Percentiles rank a stretch among this genome's conserved stretches.
Conservation (phyloP, 2,888 invertebrate species). For the Charanyca ferruginea region DNA sequence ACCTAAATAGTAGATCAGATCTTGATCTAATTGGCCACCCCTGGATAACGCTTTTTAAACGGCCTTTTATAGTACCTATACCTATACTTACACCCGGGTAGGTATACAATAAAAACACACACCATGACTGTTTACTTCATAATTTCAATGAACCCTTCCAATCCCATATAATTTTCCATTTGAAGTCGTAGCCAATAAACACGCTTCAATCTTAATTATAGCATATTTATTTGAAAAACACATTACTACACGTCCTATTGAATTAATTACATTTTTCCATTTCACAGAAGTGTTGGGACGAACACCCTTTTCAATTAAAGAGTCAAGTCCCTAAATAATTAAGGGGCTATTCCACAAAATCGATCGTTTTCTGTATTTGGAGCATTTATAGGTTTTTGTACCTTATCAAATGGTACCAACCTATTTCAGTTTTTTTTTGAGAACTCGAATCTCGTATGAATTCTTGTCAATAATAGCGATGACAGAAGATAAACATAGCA, state of each 20-base stretch:
- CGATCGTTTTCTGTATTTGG: slow-evolving; percentile 13
- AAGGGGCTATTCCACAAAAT: slow-evolving; percentile 16
- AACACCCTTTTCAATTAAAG: slow-evolving; percentile 50
- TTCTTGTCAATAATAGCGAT: too few relatives aligned
- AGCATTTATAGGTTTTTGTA: background rate
- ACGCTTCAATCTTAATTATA: background rate
- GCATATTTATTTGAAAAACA: slow-evolving; percentile 13
- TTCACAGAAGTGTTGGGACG: slow-evolving; percentile 29
- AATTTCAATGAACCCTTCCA: background rate
- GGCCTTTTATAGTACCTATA: too few relatives aligned
- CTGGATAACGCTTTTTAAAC: too few relatives aligned
- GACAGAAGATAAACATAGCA: too few relatives aligned
- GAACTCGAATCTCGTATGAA: too few relatives aligned
- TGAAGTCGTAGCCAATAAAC: background rate
- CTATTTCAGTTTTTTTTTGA: background rate
- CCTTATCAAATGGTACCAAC: slow-evolving; percentile 1
- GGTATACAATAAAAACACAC: too few relatives aligned
- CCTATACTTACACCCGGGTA: too few relatives aligned
- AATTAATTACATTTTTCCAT: slow-evolving; percentile 47
- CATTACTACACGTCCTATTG: slow-evolving; percentile 19
- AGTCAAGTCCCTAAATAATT: slow-evolving; percentile 31
- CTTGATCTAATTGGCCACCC: too few relatives aligned
- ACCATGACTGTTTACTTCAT: too few relatives aligned
- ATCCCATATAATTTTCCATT: slow-evolving; percentile 4
- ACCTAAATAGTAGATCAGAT: too few relatives aligned